Evolutionary conservation across 2,888 invertebrate species (phyloP).

Genomic region (Anoplius nigerrimus): DNA sequence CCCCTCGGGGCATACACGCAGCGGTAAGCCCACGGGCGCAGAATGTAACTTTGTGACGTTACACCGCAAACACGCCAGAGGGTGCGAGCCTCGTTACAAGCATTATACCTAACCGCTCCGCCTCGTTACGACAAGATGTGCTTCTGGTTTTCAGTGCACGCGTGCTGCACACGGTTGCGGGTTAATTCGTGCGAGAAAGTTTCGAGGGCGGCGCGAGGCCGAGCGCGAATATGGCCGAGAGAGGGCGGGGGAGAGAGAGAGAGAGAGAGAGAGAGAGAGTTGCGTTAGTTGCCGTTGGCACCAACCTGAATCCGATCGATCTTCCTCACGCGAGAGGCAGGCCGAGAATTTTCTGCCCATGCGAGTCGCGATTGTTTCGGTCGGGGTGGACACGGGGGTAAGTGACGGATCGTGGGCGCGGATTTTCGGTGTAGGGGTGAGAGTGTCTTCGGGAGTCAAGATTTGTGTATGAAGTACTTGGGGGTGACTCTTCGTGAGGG

Average conservation of each 20-base stretch:
- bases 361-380: no score
- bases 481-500: no score
- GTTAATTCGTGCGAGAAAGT: conserved; percentile 63
- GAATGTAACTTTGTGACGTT: conserved; percentile 70
- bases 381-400: no score
- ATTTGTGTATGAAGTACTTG: no score
- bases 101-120: conserved; percentile 68
- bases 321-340: conserved; percentile 58
- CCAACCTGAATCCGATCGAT: conserved; percentile 57
- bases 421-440: no score
- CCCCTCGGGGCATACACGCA: conserved; percentile 48
- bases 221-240: conserved; percentile 29
- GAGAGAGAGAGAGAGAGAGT: conserved; percentile 33
- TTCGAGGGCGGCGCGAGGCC: conserved; percentile 49
- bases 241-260: conserved; percentile 29
- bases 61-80: conserved; percentile 70
- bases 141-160: conserved; percentile 66
- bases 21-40: conserved; percentile 54
- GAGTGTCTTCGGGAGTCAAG: no score
- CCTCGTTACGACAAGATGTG: conserved; percentile 71
- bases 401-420: no score
- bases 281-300: conserved; percentile 46
- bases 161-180: conserved; percentile 58
- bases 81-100: conserved; percentile 68
- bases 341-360: no score